These are phyloP conservation scores for Lucilia cuprina DNA, from an alignment of 1,140 invertebrate species.

Conservation along the genomic window DNA sequence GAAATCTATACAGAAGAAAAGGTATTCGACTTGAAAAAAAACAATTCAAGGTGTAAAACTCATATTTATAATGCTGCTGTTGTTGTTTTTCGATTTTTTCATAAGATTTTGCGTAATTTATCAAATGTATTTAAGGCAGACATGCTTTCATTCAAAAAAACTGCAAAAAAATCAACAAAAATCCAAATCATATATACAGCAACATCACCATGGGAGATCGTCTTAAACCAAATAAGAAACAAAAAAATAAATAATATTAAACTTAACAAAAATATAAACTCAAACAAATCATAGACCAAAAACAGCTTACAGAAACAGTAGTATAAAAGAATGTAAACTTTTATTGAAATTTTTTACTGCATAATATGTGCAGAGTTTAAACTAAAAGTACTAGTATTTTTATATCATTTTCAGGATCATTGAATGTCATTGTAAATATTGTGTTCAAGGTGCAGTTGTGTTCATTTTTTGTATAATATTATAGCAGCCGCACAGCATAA, in stretches of 20 bases:
- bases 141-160: slow-evolving; percentile 2
- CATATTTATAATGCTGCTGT: slow-evolving; percentile 21
- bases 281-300: slow-evolving; percentile 10
- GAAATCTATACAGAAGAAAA: neutral
- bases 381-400: too few relatives aligned
- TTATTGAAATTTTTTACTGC: too few relatives aligned
- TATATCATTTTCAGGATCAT: too few relatives aligned
- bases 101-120: slow-evolving; percentile 34
- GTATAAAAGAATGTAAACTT: too few relatives aligned
- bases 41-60: slow-evolving; percentile 28
- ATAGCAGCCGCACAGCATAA: too few relatives aligned
- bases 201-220: slow-evolving; percentile 4
- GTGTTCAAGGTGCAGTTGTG: too few relatives aligned
- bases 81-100: slow-evolving; percentile 23
- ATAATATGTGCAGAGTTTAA: too few relatives aligned
- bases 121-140: slow-evolving; percentile 29
- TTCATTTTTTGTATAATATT: too few relatives aligned
- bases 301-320: neutral
- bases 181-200: slow-evolving; percentile 11
- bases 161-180: slow-evolving; percentile 2
- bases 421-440: too few relatives aligned
- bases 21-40: neutral
- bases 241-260: neutral
- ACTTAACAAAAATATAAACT: slow-evolving; percentile 6
- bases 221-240: neutral